Conservation (phyloP, 2,113 vertebrate species). For the Heterotilapia buettikoferi region DNA sequence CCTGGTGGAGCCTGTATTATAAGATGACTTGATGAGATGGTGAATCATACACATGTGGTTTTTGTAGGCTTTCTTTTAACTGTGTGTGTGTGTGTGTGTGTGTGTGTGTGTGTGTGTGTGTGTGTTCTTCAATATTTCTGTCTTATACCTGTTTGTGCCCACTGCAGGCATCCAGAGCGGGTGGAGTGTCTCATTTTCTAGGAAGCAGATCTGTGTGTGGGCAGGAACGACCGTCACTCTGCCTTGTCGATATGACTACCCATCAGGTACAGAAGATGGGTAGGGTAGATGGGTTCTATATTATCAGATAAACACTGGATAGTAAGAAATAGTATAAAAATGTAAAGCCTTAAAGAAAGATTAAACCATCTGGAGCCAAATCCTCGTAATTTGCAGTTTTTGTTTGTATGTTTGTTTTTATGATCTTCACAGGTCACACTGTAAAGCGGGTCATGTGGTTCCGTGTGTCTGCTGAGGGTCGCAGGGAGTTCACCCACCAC, state of each 20-base stretch:
- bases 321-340: background rate
- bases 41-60: background rate
- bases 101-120: too few relatives aligned
- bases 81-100: background rate
- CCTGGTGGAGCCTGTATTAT: background rate
- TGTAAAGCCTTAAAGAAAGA: background rate
- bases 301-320: background rate
- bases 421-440: slow-evolving; percentile 51
- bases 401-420: background rate
- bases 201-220: slow-evolving; percentile 73
- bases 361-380: background rate
- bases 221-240: slow-evolving; percentile 70
- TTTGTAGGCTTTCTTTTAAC: background rate
- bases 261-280: slow-evolving; percentile 44
- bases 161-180: slow-evolving; percentile 54
- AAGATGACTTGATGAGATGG: background rate
- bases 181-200: slow-evolving; percentile 72
- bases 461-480: slow-evolving; percentile 64
- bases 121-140: background rate
- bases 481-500: slow-evolving; percentile 66
- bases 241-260: slow-evolving; percentile 73
- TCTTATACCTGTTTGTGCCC: background rate
- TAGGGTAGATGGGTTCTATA: background rate
- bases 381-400: background rate
- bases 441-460: slow-evolving; percentile 74